These are phyloP conservation scores for Platygyra sinensis DNA, from an alignment of 64 coral and sea anemone species.

Conservation along the genomic window DNA sequence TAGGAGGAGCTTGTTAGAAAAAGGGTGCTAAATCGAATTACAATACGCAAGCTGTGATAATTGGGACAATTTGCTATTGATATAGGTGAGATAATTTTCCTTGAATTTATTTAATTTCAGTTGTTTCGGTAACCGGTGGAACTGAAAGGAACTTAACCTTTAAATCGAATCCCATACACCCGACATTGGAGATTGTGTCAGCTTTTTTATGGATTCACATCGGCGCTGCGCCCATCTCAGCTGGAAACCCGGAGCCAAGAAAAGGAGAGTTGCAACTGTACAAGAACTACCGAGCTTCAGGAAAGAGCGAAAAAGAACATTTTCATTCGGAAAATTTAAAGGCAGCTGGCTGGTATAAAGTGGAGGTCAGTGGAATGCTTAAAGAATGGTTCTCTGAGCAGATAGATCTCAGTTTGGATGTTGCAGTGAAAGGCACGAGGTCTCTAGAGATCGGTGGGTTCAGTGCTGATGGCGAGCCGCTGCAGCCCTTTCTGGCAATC, in stretches of 20 bases:
- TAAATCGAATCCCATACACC: not conserved
- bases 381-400: conserved; percentile 6
- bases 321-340: conserved; percentile 14
- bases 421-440: not conserved
- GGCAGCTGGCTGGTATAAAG: not conserved
- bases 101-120: conserved; percentile 1
- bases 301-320: not conserved
- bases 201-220: conserved; percentile 14
- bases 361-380: not conserved
- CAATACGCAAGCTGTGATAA: not conserved
- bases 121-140: not conserved
- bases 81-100: not conserved
- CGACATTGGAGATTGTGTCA: not conserved
- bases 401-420: not conserved
- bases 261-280: not conserved
- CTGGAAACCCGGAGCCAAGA: not conserved
- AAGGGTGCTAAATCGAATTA: too few relatives aligned
- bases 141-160: not conserved
- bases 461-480: not conserved
- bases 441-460: not conserved
- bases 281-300: not conserved
- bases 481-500: not conserved
- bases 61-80: not conserved
- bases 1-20: too few relatives aligned
- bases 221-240: not conserved